phyloP scores from a whole-genome alignment of 1,140 invertebrate species.

The Drosophila chauvacae region DNA sequence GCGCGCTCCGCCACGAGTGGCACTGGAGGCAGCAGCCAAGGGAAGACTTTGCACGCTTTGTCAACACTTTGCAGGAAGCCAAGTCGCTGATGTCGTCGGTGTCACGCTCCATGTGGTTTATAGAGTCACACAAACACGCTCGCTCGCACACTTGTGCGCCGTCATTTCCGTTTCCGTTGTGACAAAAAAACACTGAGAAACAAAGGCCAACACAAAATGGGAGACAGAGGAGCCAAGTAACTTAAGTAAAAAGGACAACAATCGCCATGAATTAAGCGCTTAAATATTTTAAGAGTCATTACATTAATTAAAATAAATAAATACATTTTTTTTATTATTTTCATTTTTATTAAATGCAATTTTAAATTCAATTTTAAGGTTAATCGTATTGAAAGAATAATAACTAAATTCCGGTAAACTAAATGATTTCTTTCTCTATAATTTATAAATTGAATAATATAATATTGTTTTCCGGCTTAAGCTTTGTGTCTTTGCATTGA shows the following conservation, averaged over 20 bases:
- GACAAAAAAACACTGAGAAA: conserved; percentile 29
- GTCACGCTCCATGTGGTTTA: conserved; percentile 61
- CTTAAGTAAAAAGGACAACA: background rate
- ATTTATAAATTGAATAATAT: background rate
- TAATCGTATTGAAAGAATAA: too few relatives aligned
- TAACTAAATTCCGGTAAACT: too few relatives aligned
- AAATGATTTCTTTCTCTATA: background rate
- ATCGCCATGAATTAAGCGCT: background rate
- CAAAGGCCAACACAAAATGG: conserved; percentile 7
- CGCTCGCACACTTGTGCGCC: conserved; percentile 11
- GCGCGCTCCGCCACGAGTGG: background rate
- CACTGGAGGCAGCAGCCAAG: conserved; percentile 11
- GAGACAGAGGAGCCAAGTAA: conserved; percentile 10
- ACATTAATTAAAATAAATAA: too few relatives aligned
- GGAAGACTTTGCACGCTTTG: conserved; percentile 52
- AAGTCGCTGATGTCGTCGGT: conserved; percentile 55
- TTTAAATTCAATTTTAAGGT: too few relatives aligned
- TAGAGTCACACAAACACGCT: conserved; percentile 20
- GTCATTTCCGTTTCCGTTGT: conserved; percentile 75
- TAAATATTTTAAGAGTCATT: too few relatives aligned
- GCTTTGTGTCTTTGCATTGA: conserved; percentile 3
- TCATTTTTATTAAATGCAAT: too few relatives aligned
- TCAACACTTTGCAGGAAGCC: conserved; percentile 64
- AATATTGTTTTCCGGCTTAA: background rate
- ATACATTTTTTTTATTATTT: too few relatives aligned